A percentile compares a stretch with the other conserved stretches of the same genome.
Evolutionary conservation across 2,797 vertebrate species (phyloP).

Genomic region (Scolopax rusticola): DNA sequence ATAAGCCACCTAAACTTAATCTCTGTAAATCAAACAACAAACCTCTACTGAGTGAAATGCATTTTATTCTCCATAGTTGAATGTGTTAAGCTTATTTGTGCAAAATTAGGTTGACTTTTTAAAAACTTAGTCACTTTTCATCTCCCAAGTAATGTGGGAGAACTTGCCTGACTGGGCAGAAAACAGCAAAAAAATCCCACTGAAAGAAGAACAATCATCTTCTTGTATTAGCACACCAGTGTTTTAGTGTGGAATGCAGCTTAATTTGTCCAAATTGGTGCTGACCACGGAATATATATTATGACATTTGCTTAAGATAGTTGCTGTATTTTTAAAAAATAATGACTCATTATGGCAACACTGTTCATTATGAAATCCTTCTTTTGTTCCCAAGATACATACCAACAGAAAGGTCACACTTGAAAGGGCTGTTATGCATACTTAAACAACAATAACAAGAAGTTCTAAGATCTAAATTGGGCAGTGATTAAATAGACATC

Average conservation of each 20-base stretch:
- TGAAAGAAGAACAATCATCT: conserved; percentile 71
- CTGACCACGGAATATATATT: conserved; percentile 73
- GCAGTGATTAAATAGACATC: conserved; percentile 35
- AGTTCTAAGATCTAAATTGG: conserved; percentile 46
- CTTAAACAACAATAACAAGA: conserved; percentile 45
- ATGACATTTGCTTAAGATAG: conserved; percentile 81
- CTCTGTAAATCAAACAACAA: background rate
- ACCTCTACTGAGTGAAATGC: conserved; percentile 11
- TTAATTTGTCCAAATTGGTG: conserved; percentile 61
- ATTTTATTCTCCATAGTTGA: background rate
- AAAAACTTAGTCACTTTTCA: conserved; percentile 48
- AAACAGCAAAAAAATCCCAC: conserved; percentile 68
- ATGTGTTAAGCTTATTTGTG: background rate
- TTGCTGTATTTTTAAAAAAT: conserved; percentile 66
- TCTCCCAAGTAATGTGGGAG: conserved; percentile 69
- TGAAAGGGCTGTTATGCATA: conserved; percentile 65
- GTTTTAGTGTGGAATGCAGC: conserved; percentile 71
- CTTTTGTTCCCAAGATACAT: conserved; percentile 75
- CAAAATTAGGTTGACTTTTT: conserved; percentile 25
- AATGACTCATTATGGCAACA: conserved; percentile 78
- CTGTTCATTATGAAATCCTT: conserved; percentile 68
- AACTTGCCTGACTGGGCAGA: conserved; percentile 67
- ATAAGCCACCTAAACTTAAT: background rate
- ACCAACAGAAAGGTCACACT: conserved; percentile 78
- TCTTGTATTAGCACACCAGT: conserved; percentile 71